phyloP scores from a whole-genome alignment of 2,113 vertebrate species.

The Lophius piscatorius region DNA sequence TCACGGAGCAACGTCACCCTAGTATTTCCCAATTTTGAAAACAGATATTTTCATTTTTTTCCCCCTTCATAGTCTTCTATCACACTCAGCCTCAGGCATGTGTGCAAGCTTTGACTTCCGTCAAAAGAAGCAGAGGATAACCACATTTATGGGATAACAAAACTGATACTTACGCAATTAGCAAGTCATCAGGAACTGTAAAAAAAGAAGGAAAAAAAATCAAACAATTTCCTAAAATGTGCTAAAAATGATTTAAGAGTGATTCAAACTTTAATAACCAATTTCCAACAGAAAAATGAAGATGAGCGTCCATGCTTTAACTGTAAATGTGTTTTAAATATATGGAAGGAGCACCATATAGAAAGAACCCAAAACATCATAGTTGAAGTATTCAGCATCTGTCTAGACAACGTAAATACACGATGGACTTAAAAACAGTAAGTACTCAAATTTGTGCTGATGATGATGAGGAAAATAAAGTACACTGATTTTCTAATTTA shows the following conservation, averaged over 20 bases:
- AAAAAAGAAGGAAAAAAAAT: constrained; percentile 32
- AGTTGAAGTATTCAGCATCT: too few relatives aligned
- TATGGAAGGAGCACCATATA: too few relatives aligned
- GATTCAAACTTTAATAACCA: background rate
- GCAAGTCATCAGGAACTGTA: constrained; percentile 91
- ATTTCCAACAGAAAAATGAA: background rate
- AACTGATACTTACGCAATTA: constrained; percentile 88
- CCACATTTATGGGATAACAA: background rate
- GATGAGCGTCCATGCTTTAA: background rate
- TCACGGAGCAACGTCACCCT: constrained; percentile 18
- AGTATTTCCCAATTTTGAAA: constrained; percentile 20
- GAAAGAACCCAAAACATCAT: too few relatives aligned
- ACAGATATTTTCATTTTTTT: background rate
- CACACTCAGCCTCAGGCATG: background rate
- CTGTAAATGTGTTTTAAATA: too few relatives aligned
- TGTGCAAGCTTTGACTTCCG: background rate
- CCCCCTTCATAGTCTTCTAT: background rate
- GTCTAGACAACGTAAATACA: too few relatives aligned
- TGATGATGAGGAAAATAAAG: background rate
- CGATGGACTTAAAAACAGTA: too few relatives aligned
- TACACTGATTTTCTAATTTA: too few relatives aligned
- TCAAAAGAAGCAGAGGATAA: too few relatives aligned
- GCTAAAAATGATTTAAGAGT: background rate
- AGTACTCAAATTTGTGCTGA: background rate
- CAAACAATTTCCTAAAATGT: background rate